Evolutionary conservation across 2,888 invertebrate genomes (phyloP).

Genomic region (Acanthosepion lycidas): DNA sequence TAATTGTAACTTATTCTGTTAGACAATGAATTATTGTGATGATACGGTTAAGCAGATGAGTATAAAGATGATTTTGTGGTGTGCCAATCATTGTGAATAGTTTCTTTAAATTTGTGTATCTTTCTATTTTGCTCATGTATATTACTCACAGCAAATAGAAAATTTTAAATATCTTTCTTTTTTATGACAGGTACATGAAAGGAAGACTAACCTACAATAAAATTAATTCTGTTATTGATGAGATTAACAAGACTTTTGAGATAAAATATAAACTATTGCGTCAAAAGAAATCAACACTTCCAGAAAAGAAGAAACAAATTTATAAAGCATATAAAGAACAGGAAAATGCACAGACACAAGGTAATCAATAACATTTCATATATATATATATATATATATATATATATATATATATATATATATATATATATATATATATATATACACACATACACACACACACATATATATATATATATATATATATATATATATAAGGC

Average conservation of each 20-base stretch:
- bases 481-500: not conserved
- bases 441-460: no score
- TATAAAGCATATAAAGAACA: constrained; percentile 66
- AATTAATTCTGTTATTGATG: constrained; percentile 70
- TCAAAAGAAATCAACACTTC: constrained; percentile 63
- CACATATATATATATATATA: not conserved
- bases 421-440: not conserved
- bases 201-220: constrained; percentile 71
- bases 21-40: no score
- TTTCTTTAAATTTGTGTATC: no score
- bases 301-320: constrained; percentile 64
- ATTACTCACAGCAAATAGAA: not conserved
- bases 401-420: no score
- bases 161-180: not conserved
- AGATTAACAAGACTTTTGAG: constrained; percentile 67
- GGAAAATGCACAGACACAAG: constrained; percentile 72
- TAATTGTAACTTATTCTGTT: no score
- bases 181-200: constrained; percentile 70
- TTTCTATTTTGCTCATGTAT: not conserved
- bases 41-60: no score
- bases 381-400: not conserved
- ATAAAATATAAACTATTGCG: constrained; percentile 71
- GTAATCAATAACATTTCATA: constrained; percentile 54
- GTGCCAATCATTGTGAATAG: no score
- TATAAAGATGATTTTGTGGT: no score